Conservation (phyloP, 1,140 invertebrate genomes). For the Hydropsyche tenuis region DNA sequence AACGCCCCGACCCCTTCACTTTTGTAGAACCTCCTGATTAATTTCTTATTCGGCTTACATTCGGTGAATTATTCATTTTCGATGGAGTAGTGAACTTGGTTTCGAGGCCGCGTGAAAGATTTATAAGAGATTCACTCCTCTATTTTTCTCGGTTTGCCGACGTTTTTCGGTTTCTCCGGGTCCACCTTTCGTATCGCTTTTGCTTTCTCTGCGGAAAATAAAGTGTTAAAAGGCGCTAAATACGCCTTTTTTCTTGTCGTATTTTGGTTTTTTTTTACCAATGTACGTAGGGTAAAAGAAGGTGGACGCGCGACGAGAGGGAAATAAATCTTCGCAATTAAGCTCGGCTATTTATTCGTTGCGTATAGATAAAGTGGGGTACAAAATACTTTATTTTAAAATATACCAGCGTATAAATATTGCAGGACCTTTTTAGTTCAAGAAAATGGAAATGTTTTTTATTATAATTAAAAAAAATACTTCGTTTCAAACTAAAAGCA, state of each 20-base stretch:
- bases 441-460: too few species aligned
- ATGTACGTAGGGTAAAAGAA: background rate
- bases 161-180: background rate
- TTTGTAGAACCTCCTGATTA: slow-evolving; percentile 13
- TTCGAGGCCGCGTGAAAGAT: slow-evolving; percentile 19
- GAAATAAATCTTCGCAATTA: background rate
- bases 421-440: too few species aligned
- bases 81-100: slow-evolving; percentile 23
- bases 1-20: background rate
- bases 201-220: too few species aligned
- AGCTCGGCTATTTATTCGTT: background rate
- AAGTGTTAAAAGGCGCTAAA: slow-evolving; percentile 22
- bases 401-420: too few species aligned
- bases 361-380: too few species aligned
- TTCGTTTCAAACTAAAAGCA: too few species aligned
- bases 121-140: slow-evolving; percentile 26
- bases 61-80: slow-evolving; percentile 34
- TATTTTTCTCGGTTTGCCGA: background rate
- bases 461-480: too few species aligned
- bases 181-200: too few species aligned
- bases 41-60: slow-evolving; percentile 28
- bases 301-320: background rate
- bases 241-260: background rate
- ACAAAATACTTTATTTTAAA: too few species aligned
- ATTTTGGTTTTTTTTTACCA: background rate